phyloP scores from a whole-genome alignment of 30 jellyfish, hydroid and myxozoan species.

The Aurelia sp. region DNA sequence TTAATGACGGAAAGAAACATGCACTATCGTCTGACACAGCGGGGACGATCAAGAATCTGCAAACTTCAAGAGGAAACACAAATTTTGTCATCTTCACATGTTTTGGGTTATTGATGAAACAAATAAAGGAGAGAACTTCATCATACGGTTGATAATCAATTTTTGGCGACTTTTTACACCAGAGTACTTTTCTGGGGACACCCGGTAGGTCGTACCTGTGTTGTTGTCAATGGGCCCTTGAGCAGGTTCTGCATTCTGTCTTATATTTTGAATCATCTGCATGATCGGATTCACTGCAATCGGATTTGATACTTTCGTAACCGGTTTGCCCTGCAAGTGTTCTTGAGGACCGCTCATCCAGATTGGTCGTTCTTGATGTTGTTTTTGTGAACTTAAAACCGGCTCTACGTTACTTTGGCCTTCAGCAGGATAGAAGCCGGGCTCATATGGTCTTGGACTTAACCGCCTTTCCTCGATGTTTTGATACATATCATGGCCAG shows the following conservation, averaged over 20 bases:
- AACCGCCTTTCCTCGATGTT: not conserved
- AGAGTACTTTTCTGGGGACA: too few species aligned
- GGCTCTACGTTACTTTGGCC: not conserved
- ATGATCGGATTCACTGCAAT: slow-evolving; percentile 7
- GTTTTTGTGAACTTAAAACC: too few species aligned
- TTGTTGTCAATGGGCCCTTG: not conserved
- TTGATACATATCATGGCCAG: not conserved
- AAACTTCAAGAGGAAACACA: too few species aligned
- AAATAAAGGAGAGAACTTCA: too few species aligned
- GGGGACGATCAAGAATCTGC: too few species aligned
- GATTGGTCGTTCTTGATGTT: not conserved
- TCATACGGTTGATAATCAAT: too few species aligned
- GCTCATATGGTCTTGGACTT: not conserved
- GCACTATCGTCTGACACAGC: too few species aligned
- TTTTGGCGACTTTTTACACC: too few species aligned
- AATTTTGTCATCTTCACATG: too few species aligned
- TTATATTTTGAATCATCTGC: slow-evolving; percentile 28
- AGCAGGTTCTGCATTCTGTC: slow-evolving; percentile 12
- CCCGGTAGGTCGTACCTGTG: not conserved
- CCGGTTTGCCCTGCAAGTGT: not conserved
- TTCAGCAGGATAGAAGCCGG: not conserved
- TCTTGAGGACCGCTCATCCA: not conserved
- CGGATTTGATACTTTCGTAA: not conserved
- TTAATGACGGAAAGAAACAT: too few species aligned
- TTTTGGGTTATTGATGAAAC: too few species aligned